These are phyloP conservation scores for Bufo bufo DNA, from an alignment of 2,113 vertebrate genomes.

Conservation along the genomic window DNA sequence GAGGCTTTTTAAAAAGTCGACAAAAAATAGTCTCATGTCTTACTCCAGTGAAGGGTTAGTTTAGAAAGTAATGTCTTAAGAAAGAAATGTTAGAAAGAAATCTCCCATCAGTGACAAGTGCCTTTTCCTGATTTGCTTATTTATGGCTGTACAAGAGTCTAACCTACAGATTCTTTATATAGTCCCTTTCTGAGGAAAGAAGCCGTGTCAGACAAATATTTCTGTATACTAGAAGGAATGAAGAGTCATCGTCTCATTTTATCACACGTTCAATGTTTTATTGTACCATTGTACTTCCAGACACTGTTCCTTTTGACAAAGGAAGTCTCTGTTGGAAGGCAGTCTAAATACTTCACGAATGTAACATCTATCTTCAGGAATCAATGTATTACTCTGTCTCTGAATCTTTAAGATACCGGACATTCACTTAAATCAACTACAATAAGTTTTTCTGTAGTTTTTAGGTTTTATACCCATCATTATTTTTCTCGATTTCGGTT, in stretches of 20 bases:
- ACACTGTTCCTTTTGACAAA: constrained; percentile 52
- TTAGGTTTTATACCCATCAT: constrained; percentile 21
- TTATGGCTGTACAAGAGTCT: constrained; percentile 7
- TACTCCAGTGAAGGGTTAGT: too few relatives aligned
- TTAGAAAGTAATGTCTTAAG: not conserved
- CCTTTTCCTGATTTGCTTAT: not conserved
- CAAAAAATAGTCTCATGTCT: too few relatives aligned
- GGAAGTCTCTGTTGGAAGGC: constrained; percentile 31
- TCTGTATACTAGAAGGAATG: constrained; percentile 45
- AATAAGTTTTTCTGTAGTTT: constrained; percentile 41
- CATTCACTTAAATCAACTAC: constrained; percentile 43
- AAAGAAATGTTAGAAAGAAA: not conserved
- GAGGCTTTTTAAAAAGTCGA: too few relatives aligned
- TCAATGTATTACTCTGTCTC: constrained; percentile 47
- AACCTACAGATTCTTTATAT: not conserved
- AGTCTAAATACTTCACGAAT: constrained; percentile 53
- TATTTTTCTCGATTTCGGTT: constrained; percentile 29
- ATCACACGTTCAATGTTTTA: constrained; percentile 53
- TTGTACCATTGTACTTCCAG: constrained; percentile 51
- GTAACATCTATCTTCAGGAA: constrained; percentile 43
- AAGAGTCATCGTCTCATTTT: constrained; percentile 48
- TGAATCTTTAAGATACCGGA: not conserved
- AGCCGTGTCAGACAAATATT: constrained; percentile 43
- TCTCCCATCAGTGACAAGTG: constrained; percentile 7
- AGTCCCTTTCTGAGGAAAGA: constrained; percentile 13